Percentiles rank a stretch among this genome's conserved stretches.
These are phyloP conservation scores for Pyrocoelia pectoralis DNA, from an alignment of 2,888 invertebrate species.

Conservation along the genomic window DNA sequence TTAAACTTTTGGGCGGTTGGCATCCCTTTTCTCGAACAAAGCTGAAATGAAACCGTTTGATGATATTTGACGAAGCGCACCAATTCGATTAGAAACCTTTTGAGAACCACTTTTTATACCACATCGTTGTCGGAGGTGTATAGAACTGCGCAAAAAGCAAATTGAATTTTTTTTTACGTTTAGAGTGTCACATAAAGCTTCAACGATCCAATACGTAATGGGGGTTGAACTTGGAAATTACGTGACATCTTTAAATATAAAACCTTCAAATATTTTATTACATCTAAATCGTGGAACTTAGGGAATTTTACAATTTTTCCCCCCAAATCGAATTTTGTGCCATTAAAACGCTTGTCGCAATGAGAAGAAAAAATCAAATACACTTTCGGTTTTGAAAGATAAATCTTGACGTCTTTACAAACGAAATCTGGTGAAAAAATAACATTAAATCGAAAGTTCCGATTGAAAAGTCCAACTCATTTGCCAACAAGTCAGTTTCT, in stretches of 20 bases:
- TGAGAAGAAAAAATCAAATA: too few species aligned
- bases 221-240: neutral
- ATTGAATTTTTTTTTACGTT: constrained; percentile 1
- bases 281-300: neutral
- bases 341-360: too few species aligned
- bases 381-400: too few species aligned
- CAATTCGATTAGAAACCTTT: neutral
- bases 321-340: too few species aligned
- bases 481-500: too few species aligned
- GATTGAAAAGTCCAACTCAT: too few species aligned
- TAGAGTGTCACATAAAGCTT: neutral
- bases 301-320: too few species aligned
- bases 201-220: neutral
- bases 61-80: neutral
- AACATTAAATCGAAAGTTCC: too few species aligned
- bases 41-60: neutral
- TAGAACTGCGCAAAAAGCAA: neutral
- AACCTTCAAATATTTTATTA: neutral
- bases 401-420: too few species aligned
- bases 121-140: neutral
- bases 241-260: constrained; percentile 1
- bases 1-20: neutral
- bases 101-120: neutral
- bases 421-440: too few species aligned
- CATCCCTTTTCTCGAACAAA: too few species aligned